Evolutionary conservation across 2,113 vertebrate species (phyloP).

Genomic region (Plestiodon gilberti): DNA sequence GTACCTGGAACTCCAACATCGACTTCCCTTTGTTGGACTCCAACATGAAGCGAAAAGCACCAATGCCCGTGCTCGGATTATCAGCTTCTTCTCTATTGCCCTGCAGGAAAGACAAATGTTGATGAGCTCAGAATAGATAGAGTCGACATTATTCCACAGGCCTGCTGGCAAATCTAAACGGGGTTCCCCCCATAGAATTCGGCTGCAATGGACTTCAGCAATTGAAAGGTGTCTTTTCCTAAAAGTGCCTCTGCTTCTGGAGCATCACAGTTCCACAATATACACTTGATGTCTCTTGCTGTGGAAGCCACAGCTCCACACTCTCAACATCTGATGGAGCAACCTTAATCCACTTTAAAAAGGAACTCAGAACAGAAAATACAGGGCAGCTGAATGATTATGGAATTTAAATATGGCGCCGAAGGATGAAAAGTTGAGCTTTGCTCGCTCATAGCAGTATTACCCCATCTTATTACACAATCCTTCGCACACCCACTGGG

Average conservation of each 20-base stretch:
- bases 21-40: slow-evolving; percentile 98
- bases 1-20: slow-evolving; percentile 99
- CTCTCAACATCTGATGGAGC: not conserved
- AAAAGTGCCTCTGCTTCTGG: not conserved
- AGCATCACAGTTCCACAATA: not conserved
- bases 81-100: slow-evolving; percentile 95
- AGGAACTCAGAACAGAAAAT: not conserved
- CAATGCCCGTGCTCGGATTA: slow-evolving; percentile 95
- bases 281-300: not conserved
- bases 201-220: not conserved
- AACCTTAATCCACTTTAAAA: not conserved
- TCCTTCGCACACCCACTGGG: not conserved
- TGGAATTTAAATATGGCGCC: not conserved
- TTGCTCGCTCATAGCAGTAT: not conserved
- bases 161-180: fast-evolving
- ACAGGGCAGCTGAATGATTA: not conserved
- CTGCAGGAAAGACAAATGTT: slow-evolving; percentile 66
- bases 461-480: not conserved
- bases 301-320: no score
- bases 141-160: no score
- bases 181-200: not conserved
- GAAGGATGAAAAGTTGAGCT: not conserved
- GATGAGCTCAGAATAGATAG: not conserved
- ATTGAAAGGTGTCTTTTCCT: no score
- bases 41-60: slow-evolving; percentile 98